A percentile compares a stretch with the other conserved stretches of the same genome.
These are phyloP conservation scores for Lucilia cuprina DNA, from an alignment of 1,140 invertebrate genomes.

Conservation along the genomic window DNA sequence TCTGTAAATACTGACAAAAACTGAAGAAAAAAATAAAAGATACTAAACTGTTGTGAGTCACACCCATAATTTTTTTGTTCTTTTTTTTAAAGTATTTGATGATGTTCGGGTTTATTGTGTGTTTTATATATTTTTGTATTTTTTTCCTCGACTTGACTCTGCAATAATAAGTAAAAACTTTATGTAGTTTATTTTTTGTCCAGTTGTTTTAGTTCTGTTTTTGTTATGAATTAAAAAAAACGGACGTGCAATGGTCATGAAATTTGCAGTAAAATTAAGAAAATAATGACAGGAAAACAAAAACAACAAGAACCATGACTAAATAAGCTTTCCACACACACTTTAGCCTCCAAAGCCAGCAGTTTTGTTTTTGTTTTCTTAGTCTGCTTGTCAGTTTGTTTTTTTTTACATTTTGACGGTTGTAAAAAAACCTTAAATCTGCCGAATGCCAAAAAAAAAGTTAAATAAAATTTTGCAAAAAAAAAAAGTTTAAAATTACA, in stretches of 20 bases:
- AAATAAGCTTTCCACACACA: constrained; percentile 2
- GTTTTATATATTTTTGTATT: not conserved
- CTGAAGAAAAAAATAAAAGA: not conserved
- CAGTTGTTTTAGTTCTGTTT: not conserved
- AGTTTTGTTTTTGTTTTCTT: not conserved
- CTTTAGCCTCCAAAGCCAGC: not conserved
- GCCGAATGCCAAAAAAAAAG: not conserved
- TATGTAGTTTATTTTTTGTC: not conserved
- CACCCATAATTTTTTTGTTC: not conserved
- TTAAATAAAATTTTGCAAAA: not conserved
- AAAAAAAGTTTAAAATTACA: not conserved
- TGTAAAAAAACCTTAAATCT: not conserved
- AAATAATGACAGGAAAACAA: not conserved
- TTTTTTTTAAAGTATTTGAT: not conserved
- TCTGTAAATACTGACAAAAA: not conserved
- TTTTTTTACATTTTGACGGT: not conserved
- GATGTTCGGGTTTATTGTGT: not conserved
- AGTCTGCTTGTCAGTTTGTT: not conserved
- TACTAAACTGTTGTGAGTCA: not conserved
- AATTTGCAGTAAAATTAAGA: constrained; percentile 3
- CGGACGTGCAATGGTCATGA: constrained; percentile 20
- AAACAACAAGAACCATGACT: not conserved
- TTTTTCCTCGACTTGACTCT: not conserved
- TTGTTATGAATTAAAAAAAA: not conserved
- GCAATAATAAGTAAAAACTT: not conserved